Evolutionary conservation across 2,888 invertebrate genomes (phyloP).

Genomic region (Agriopis leucophaearia): DNA sequence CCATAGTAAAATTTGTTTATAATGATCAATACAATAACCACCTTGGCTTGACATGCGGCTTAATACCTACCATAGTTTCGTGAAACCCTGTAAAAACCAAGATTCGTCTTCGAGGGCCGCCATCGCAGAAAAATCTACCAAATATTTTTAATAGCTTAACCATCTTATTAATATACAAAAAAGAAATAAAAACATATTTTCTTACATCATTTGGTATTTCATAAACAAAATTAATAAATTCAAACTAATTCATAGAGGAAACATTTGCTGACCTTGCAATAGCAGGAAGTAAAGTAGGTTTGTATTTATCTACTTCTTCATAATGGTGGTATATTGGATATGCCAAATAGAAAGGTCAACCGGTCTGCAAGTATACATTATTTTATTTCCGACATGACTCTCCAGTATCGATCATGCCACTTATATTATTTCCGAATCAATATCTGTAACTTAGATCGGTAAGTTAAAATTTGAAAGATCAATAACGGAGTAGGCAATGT

Average conservation of each 20-base stretch:
- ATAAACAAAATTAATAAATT: slow-evolving; percentile 47
- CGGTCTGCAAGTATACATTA: slow-evolving; percentile 44
- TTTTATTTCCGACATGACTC: slow-evolving; percentile 61
- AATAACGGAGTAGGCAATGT: background rate
- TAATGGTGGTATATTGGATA: slow-evolving; percentile 52
- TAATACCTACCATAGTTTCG: too few relatives aligned
- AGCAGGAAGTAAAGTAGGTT: slow-evolving; percentile 63
- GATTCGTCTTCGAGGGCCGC: too few relatives aligned
- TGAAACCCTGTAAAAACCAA: too few relatives aligned
- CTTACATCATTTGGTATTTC: slow-evolving; percentile 9
- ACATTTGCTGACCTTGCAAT: slow-evolving; percentile 58
- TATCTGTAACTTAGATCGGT: background rate
- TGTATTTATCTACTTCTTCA: slow-evolving; percentile 56
- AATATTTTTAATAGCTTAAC: background rate
- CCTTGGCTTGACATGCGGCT: too few relatives aligned
- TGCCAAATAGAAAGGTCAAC: slow-evolving; percentile 67
- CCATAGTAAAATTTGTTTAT: too few relatives aligned
- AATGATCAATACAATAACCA: too few relatives aligned
- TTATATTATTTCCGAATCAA: slow-evolving; percentile 19
- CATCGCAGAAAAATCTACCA: background rate
- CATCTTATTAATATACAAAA: background rate
- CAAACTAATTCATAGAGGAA: slow-evolving; percentile 62
- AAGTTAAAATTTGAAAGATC: background rate
- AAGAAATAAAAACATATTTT: background rate
- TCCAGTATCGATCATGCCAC: slow-evolving; percentile 22